These are phyloP conservation scores for Criorhina ranunculi DNA, from an alignment of 2,888 invertebrate genomes.

Conservation along the genomic window DNA sequence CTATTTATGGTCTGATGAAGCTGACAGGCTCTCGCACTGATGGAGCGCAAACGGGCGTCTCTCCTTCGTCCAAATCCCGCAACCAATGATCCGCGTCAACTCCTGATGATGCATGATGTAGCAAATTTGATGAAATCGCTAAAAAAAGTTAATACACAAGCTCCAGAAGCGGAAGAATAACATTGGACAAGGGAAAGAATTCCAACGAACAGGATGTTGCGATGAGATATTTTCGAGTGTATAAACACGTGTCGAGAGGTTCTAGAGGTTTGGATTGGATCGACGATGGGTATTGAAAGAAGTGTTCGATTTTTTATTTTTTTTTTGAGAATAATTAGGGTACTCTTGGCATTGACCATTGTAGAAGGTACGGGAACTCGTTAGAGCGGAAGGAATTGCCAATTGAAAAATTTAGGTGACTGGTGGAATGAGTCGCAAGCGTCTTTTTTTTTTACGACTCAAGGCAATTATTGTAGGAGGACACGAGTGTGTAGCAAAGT, in stretches of 20 bases:
- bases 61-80: not conserved
- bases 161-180: not conserved
- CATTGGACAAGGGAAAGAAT: not conserved
- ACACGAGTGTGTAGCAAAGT: too few species aligned
- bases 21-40: constrained; percentile 20
- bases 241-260: constrained; percentile 14
- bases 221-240: constrained; percentile 6
- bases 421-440: too few species aligned
- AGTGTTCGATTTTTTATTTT: not conserved
- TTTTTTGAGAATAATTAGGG: not conserved
- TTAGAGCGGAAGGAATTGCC: not conserved
- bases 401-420: too few species aligned
- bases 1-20: constrained; percentile 36
- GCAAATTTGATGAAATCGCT: constrained; percentile 65
- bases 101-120: constrained; percentile 68
- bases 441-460: too few species aligned
- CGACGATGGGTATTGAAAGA: not conserved
- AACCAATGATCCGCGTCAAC: constrained; percentile 62
- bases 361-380: not conserved
- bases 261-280: not conserved
- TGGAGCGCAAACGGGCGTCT: constrained; percentile 20
- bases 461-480: too few species aligned
- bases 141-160: constrained; percentile 32
- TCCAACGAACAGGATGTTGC: constrained; percentile 5
- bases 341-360: not conserved